These are phyloP conservation scores for Ceratina calcarata DNA, from an alignment of 1,140 invertebrate species.

Conservation along the genomic window DNA sequence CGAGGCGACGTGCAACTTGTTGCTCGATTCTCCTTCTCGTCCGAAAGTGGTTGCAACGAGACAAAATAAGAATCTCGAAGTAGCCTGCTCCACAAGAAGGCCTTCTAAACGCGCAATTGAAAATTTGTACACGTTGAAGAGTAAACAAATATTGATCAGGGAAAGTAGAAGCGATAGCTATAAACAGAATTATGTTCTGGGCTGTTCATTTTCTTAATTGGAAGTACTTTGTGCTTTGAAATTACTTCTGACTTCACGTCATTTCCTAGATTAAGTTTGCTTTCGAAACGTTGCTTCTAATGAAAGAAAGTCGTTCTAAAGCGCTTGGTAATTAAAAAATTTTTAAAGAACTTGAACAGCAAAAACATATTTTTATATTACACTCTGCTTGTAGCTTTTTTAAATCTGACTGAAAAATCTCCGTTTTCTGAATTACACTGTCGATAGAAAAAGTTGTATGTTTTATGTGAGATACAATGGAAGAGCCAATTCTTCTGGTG, in stretches of 20 bases:
- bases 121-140: background rate
- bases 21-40: slow-evolving; percentile 17
- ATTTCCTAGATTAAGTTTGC: slow-evolving; percentile 15
- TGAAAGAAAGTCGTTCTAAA: background rate
- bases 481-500: background rate
- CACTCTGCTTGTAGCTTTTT: too few species aligned
- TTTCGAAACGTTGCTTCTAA: background rate
- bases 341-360: background rate
- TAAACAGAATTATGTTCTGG: background rate
- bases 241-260: background rate
- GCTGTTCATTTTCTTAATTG: slow-evolving; percentile 11
- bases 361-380: too few species aligned
- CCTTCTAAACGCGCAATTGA: background rate
- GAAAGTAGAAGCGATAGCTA: background rate
- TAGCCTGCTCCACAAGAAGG: background rate
- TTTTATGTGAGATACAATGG: background rate
- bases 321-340: background rate
- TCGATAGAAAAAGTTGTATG: too few species aligned
- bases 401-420: too few species aligned
- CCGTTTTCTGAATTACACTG: too few species aligned
- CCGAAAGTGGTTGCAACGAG: background rate
- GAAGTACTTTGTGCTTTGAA: background rate
- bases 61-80: background rate
- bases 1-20: slow-evolving; percentile 9
- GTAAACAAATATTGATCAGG: background rate